phyloP scores from a whole-genome alignment of 1,140 invertebrate species.

The Drosophila sulfurigaster region DNA sequence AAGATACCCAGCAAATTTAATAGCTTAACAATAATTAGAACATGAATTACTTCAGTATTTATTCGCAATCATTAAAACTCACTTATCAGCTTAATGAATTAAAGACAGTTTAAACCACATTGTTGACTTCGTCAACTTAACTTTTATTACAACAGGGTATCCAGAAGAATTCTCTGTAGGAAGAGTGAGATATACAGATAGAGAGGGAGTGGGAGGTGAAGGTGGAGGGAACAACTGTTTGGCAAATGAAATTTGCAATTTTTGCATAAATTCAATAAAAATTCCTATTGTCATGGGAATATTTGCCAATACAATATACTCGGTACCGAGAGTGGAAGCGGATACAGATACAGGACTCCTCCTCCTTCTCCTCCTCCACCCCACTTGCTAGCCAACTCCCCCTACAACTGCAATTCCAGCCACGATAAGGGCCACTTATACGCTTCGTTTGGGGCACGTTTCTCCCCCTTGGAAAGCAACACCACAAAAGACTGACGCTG shows the following conservation, averaged over 20 bases:
- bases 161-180: background rate
- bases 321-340: background rate
- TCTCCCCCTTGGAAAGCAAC: background rate
- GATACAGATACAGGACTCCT: background rate
- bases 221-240: conserved; percentile 25
- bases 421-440: conserved; percentile 79
- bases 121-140: too few relatives aligned
- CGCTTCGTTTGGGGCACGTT: conserved; percentile 68
- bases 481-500: conserved; percentile 73
- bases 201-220: background rate
- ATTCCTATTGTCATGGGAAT: conserved; percentile 83
- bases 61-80: too few relatives aligned
- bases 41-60: too few relatives aligned
- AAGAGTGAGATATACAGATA: background rate
- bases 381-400: background rate
- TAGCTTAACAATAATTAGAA: too few relatives aligned
- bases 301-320: conserved; percentile 79
- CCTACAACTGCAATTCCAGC: conserved; percentile 31
- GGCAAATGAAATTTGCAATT: conserved; percentile 78
- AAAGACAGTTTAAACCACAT: too few relatives aligned
- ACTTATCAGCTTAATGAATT: too few relatives aligned
- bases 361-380: background rate
- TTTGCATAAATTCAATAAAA: conserved; percentile 83
- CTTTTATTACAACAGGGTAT: background rate
- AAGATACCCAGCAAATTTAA: background rate